Conservation (phyloP, 2,797 vertebrate genomes). For the Anas georgica region DNA sequence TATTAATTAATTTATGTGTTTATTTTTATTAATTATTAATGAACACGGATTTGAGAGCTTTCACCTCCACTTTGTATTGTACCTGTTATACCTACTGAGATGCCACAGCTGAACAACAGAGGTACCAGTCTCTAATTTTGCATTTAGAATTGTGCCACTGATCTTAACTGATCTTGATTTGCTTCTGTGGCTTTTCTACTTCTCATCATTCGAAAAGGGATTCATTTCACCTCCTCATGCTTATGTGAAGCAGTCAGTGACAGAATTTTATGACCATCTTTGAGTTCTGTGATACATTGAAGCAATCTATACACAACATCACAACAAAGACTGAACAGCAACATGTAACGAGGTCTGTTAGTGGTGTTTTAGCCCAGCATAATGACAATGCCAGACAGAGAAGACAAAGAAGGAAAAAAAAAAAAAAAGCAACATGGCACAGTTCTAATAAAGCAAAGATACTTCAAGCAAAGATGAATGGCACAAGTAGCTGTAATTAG, state of each 20-base stretch:
- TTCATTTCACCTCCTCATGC: background rate
- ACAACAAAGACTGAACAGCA: background rate
- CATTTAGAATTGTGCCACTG: background rate
- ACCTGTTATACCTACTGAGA: background rate
- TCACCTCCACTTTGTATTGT: background rate
- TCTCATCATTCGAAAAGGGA: background rate
- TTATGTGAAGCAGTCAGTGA: background rate
- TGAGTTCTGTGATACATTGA: background rate
- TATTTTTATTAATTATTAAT: background rate
- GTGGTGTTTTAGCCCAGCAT: background rate
- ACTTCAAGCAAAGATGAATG: conserved; percentile 9
- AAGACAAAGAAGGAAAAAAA: background rate
- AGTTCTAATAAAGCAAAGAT: background rate
- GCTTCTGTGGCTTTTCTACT: background rate
- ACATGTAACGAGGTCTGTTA: background rate
- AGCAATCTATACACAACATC: background rate
- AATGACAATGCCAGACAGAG: rapidly evolving
- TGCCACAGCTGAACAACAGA: background rate
- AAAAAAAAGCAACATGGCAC: background rate
- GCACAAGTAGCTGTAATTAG: background rate
- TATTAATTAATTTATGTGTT: no score
- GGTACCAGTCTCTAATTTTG: background rate
- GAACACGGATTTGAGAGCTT: background rate
- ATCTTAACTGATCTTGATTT: background rate
- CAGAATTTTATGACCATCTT: background rate